Conservation (phyloP, 1,140 invertebrate species). For the Batillaria attramentaria region DNA sequence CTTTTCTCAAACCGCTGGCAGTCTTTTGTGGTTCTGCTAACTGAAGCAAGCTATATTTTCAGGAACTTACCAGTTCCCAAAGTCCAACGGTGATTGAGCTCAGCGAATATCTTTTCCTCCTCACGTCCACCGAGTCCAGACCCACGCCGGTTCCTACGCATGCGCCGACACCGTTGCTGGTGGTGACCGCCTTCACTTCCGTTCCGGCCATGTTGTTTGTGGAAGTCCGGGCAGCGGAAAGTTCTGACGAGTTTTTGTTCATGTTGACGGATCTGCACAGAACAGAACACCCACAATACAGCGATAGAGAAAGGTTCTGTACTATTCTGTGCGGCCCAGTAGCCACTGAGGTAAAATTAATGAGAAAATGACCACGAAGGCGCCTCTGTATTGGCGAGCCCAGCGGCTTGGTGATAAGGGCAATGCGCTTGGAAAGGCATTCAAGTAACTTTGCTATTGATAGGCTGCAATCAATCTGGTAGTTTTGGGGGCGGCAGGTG, state of each 20-base stretch:
- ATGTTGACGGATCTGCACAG: background rate
- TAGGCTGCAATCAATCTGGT: too few relatives aligned
- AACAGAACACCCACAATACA: background rate
- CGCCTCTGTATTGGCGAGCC: too few relatives aligned
- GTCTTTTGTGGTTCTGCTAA: background rate
- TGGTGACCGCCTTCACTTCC: background rate
- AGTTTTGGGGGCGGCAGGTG: too few relatives aligned
- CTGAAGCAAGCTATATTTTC: too few relatives aligned
- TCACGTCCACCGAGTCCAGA: background rate
- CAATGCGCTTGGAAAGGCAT: too few relatives aligned
- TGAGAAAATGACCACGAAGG: background rate
- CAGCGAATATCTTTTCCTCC: conserved; percentile 2
- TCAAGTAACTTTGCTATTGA: too few relatives aligned
- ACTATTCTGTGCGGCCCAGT: background rate
- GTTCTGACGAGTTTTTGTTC: background rate
- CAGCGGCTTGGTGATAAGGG: too few relatives aligned
- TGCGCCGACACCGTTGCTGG: conserved; percentile 10
- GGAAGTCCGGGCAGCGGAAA: too few relatives aligned
- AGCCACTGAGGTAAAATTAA: background rate
- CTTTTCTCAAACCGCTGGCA: background rate
- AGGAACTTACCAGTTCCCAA: conserved; percentile 15
- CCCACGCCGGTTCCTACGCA: background rate
- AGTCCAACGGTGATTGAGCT: conserved; percentile 8
- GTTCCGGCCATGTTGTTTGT: background rate
- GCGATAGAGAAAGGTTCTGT: background rate